Base-by-base conservation (phyloP, 2,888 invertebrate species). In the Muschampia plurimacula region DNA sequence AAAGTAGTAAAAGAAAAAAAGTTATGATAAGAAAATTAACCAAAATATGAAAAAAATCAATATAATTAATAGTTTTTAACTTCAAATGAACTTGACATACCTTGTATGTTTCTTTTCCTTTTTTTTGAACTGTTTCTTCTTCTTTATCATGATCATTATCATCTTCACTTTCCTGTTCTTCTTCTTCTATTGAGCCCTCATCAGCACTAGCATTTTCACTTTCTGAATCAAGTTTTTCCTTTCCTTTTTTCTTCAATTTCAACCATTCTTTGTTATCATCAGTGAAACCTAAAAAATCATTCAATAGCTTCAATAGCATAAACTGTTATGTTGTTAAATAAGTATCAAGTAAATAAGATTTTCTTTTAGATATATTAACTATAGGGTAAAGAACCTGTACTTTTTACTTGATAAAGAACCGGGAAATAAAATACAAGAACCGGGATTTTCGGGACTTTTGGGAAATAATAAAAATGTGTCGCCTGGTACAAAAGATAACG, bases 181-280 rank as follows among this genome's bases (percentile, higher is more conserved):
- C 84, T 74, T 77, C 83, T 69, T 75, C 67, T 39, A 75, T 75
- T 57, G 76, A 77, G n/a, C 70, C 75, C 78, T 81, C 76, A 39
- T 82, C 83, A 6, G 84, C 86, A 7, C 84, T 84, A 62, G 87
- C 83, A 67, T 77, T 82, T 76, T 80, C 84, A 81, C 84, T 86
- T 15, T 87, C 87, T 3, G 81, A 75, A n/a, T 83, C 80, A 41
- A 77, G 64, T 72, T 83, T 83, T 90, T 6, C 72, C 73, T 85
- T 87, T 95, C 88, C 13, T 80, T 87, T 91, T 76, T 92, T 88
- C 83, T 96, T 96, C 0, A 95, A 96, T 81, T 95, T 97, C 55
- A 97, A 85, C 97, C 97, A 97, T 41, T 93, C 90, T 72, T 95
- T 95, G 81, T 97, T 97, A 15, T 97, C 96, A 92, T 97, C 97